Base-by-base conservation (phyloP, 2,888 invertebrate species). In the Synergus gifuensis region DNA sequence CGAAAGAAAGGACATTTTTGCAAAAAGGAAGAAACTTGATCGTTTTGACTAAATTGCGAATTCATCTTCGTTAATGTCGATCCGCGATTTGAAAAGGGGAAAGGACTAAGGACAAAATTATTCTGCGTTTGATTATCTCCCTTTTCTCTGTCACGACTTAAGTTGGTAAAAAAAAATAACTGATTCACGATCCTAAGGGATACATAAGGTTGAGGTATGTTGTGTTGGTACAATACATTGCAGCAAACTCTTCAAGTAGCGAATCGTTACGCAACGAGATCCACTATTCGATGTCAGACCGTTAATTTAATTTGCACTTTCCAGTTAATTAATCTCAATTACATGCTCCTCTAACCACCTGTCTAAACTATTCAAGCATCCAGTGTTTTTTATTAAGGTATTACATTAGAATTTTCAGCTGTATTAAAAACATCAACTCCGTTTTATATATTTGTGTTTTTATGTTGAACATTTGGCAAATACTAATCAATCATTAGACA, bases 291-390 rank as follows among this genome's bases (percentile, higher is more conserved):
- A 82, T 82, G 79, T 79, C 76, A 49, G 40, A 83, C 84, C 84
- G 86, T 86, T 87, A 83, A 85, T 87, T 87, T 84, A 82, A 87
- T 87, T 87, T 82, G 82, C 86, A 79, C 87, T 87, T 86, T 86
- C 85, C 83, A 82, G 82, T 84, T 87, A 87, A 86, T 87, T 86
- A 87, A 87, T 87, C 82, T 83, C 85, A 86, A 87, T 87, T 86
- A 85, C 82, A 69, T 82, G 81, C 79, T 79, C 66, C 79, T 77
- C 62, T 77, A 58, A 69, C 42, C 54, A 40, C 77, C 40, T 66
- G 49, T 49, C 69, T 49, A 28, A 2, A 7, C 8, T 69, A 14
- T 28, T 49, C 44, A 49, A 69, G 46, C 3, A 28, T 46, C 28
- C 16, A 9, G 22, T 22, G 14, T 2, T 49, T 46, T 69, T 22